These are phyloP conservation scores for Lampropteryx suffumata DNA, from an alignment of 2,888 invertebrate genomes.

Conservation along the genomic window DNA sequence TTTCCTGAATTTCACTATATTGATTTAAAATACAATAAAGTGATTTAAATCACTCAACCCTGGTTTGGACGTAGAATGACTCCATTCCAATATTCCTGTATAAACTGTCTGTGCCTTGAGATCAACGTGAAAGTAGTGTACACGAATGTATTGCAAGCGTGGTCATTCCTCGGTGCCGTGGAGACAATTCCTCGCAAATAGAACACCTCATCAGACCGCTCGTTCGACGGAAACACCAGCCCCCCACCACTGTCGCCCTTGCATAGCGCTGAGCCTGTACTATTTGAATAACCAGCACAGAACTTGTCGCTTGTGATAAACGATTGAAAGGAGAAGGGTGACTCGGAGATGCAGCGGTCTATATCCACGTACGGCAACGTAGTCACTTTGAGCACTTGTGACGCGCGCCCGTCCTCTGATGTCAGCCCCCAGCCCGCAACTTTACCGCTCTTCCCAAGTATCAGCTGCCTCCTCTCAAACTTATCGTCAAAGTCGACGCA, in stretches of 20 bases:
- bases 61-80: neutral
- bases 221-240: neutral
- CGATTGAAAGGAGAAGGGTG: constrained; percentile 32
- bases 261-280: neutral
- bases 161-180: neutral
- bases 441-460: constrained; percentile 29
- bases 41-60: no score
- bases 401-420: constrained; percentile 33
- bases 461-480: constrained; percentile 29
- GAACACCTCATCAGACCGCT: neutral
- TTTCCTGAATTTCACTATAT: no score
- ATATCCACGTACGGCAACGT: constrained; percentile 44
- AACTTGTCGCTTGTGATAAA: constrained; percentile 58
- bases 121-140: constrained; percentile 5
- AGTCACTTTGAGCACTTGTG: constrained; percentile 41
- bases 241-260: constrained; percentile 2
- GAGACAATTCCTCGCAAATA: constrained; percentile 4
- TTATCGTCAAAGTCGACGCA: constrained; percentile 65
- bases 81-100: neutral
- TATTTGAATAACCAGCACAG: constrained; percentile 46
- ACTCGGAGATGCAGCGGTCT: constrained; percentile 19
- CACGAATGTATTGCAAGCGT: neutral
- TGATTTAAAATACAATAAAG: no score
- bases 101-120: neutral
- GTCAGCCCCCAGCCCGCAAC: constrained; percentile 55